phyloP scores from a whole-genome alignment of 2,113 vertebrate species.

The Pseudolaguvia tuberculata region DNA sequence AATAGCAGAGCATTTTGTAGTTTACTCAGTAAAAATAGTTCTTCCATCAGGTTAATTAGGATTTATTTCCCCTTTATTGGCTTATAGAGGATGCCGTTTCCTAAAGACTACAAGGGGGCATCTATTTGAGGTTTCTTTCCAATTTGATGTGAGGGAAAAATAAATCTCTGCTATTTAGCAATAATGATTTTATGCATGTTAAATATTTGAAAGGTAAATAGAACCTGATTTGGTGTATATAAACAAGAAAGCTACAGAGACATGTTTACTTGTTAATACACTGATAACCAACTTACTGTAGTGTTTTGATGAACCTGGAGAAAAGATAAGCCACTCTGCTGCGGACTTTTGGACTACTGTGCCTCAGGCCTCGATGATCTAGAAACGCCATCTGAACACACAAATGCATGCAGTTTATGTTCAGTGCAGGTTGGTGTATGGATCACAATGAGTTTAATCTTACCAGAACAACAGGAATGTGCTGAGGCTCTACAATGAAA shows the following conservation, averaged over 20 bases:
- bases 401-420: background rate
- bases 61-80: too few relatives aligned
- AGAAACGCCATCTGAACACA: conserved; percentile 89
- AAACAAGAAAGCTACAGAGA: background rate
- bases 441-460: conserved; percentile 51
- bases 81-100: background rate
- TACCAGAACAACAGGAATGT: conserved; percentile 92
- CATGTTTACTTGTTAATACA: background rate
- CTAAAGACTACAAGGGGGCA: background rate
- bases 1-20: too few relatives aligned
- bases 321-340: conserved; percentile 94
- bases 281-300: conserved; percentile 79
- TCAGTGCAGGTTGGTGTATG: too few relatives aligned
- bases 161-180: too few relatives aligned
- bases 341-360: conserved; percentile 91
- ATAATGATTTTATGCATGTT: too few relatives aligned
- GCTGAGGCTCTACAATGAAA: conserved; percentile 91
- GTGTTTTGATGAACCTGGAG: conserved; percentile 93
- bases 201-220: too few relatives aligned
- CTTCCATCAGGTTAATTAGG: too few relatives aligned
- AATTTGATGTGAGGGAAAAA: background rate
- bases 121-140: background rate
- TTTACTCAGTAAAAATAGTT: too few relatives aligned
- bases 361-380: conserved; percentile 91
- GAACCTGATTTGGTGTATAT: too few relatives aligned